Conservation (phyloP, 1,140 invertebrate species). For the Gonioctena quinquepunctata region DNA sequence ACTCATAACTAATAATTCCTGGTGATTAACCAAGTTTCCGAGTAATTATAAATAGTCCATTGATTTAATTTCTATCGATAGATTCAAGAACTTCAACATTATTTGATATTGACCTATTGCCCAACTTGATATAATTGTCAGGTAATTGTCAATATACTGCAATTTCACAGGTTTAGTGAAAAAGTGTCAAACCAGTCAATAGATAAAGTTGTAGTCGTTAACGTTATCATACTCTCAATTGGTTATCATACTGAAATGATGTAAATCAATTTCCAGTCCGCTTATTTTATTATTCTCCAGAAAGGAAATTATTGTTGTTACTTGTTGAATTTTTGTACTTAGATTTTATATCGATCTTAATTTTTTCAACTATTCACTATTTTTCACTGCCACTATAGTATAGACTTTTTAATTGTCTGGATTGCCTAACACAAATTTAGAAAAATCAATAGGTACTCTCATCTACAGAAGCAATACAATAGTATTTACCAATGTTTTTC, state of each 20-base stretch:
- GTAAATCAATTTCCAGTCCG: background rate
- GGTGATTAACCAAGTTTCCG: too few relatives aligned
- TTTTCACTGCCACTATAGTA: conserved; percentile 41
- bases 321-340: conserved; percentile 18
- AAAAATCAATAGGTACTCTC: background rate
- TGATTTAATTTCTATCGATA: too few relatives aligned
- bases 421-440: background rate
- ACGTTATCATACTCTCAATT: background rate
- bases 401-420: conserved; percentile 7
- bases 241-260: background rate
- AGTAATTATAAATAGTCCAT: too few relatives aligned
- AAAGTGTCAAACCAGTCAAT: conserved; percentile 12
- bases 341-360: conserved; percentile 5
- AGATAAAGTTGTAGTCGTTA: conserved; percentile 38
- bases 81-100: too few relatives aligned
- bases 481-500: conserved; percentile 9
- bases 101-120: too few relatives aligned
- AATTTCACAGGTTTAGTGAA: background rate
- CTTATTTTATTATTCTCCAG: background rate
- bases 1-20: too few relatives aligned
- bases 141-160: too few relatives aligned
- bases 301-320: background rate
- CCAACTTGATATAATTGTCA: too few relatives aligned
- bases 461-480: conserved; percentile 23
- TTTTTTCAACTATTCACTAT: conserved; percentile 26